These are phyloP conservation scores for Latrodectus hesperus DNA, from an alignment of 2,888 invertebrate species.

Conservation along the genomic window DNA sequence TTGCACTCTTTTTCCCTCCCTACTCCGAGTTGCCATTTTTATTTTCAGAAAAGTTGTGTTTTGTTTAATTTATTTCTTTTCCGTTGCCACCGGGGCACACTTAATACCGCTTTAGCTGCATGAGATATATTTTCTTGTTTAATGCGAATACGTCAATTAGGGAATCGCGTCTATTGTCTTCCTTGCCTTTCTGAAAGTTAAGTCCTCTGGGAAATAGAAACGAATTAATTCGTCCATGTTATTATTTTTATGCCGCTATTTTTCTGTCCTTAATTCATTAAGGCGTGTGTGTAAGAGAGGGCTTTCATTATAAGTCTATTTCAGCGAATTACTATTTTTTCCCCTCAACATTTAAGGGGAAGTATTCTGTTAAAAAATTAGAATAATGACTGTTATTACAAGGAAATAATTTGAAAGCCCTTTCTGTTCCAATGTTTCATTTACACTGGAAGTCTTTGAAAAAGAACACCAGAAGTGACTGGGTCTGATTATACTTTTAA, in stretches of 20 bases:
- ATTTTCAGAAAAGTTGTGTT: neutral
- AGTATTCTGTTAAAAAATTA: too few relatives aligned
- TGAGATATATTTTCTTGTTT: conserved; percentile 5
- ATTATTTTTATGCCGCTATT: neutral
- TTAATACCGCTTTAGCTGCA: conserved; percentile 1
- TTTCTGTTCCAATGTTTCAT: too few relatives aligned
- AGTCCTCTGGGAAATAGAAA: neutral
- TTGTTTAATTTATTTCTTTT: neutral
- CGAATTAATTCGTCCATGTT: neutral
- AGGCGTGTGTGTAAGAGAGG: neutral
- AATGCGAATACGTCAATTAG: neutral
- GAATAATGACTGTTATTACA: too few relatives aligned
- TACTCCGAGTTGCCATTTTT: neutral
- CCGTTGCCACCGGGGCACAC: neutral
- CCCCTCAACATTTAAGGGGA: too few relatives aligned
- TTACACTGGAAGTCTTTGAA: too few relatives aligned
- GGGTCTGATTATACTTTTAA: too few relatives aligned
- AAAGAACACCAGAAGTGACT: too few relatives aligned
- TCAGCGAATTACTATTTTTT: too few relatives aligned
- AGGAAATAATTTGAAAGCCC: too few relatives aligned
- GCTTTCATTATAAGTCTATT: conserved; percentile 5
- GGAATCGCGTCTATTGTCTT: neutral
- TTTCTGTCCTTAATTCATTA: neutral
- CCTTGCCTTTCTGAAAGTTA: neutral
- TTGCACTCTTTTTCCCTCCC: neutral